Evolutionary conservation across 2,888 invertebrate species (phyloP).

Genomic region (Sarcophaga caerulescens): DNA sequence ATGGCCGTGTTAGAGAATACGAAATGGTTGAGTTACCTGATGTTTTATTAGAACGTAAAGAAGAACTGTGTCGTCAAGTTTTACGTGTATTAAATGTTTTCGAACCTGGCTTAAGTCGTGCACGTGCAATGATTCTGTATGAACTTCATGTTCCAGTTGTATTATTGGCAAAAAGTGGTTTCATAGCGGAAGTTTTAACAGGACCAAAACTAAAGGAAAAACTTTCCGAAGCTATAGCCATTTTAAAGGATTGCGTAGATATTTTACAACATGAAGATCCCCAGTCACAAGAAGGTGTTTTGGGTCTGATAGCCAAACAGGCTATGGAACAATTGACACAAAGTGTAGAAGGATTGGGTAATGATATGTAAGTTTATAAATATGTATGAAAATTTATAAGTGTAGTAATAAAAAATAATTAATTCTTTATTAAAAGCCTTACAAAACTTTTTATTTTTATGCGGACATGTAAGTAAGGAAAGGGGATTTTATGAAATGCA

Average conservation of each 20-base stretch:
- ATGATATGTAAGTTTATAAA: neutral
- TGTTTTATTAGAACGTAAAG: constrained; percentile 88
- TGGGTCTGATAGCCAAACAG: constrained; percentile 76
- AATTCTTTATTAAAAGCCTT: neutral
- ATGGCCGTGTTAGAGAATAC: constrained; percentile 88
- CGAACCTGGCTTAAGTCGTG: constrained; percentile 89
- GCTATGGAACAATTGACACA: constrained; percentile 76
- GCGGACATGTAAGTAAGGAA: neutral
- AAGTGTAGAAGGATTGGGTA: constrained; percentile 77
- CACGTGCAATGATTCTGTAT: constrained; percentile 90
- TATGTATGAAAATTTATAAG: neutral
- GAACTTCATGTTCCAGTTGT: constrained; percentile 91
- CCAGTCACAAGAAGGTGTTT: constrained; percentile 78
- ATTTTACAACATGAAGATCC: constrained; percentile 87
- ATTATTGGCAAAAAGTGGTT: constrained; percentile 86
- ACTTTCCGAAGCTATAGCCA: constrained; percentile 85
- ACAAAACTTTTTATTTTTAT: neutral
- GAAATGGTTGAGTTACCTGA: constrained; percentile 87
- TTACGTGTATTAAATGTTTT: constrained; percentile 87
- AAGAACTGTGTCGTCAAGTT: constrained; percentile 87
- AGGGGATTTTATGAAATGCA: neutral
- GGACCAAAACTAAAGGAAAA: constrained; percentile 84
- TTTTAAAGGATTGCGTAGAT: constrained; percentile 85
- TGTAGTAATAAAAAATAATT: constrained; percentile 6
- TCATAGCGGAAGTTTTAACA: constrained; percentile 83